Evolutionary conservation across 2,888 invertebrate species (phyloP).

Genomic region (Leptinotarsa tumamoca): DNA sequence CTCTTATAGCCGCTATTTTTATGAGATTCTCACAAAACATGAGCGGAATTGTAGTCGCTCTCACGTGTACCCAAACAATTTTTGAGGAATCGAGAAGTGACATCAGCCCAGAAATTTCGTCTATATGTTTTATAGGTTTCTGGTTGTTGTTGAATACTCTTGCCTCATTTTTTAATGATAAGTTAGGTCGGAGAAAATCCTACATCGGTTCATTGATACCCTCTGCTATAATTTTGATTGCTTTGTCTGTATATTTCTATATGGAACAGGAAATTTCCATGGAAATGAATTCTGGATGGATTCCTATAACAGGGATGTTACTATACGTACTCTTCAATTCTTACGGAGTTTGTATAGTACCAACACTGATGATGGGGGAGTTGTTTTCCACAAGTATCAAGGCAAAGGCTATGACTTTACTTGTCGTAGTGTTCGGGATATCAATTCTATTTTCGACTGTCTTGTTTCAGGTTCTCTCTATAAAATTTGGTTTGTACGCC

Average conservation of each 20-base stretch:
- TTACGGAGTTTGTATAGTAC: slow-evolving; percentile 54
- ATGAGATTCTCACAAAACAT: slow-evolving; percentile 58
- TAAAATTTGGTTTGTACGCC: slow-evolving; percentile 52
- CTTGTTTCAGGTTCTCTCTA: slow-evolving; percentile 55
- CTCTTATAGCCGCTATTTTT: slow-evolving; percentile 55
- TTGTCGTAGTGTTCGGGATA: slow-evolving; percentile 52
- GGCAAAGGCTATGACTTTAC: slow-evolving; percentile 49
- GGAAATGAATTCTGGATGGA: slow-evolving; percentile 40
- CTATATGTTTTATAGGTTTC: slow-evolving; percentile 54
- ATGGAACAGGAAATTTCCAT: slow-evolving; percentile 24
- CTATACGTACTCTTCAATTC: slow-evolving; percentile 51
- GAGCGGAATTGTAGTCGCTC: slow-evolving; percentile 55
- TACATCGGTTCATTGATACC: slow-evolving; percentile 54
- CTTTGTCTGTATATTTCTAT: slow-evolving; percentile 54
- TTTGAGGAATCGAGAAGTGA: slow-evolving; percentile 59
- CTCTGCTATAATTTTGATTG: slow-evolving; percentile 49
- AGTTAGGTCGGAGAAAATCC: slow-evolving; percentile 55
- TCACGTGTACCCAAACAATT: slow-evolving; percentile 57
- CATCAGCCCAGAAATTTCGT: slow-evolving; percentile 55
- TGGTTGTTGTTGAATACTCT: slow-evolving; percentile 43
- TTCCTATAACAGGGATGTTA: slow-evolving; percentile 57
- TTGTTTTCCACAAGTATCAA: slow-evolving; percentile 56
- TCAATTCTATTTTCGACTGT: slow-evolving; percentile 52
- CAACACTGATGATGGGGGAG: slow-evolving; percentile 49
- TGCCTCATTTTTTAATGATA: slow-evolving; percentile 52